phyloP scores from a whole-genome alignment of 1,140 invertebrate genomes.

The Drosophila pruinosa region DNA sequence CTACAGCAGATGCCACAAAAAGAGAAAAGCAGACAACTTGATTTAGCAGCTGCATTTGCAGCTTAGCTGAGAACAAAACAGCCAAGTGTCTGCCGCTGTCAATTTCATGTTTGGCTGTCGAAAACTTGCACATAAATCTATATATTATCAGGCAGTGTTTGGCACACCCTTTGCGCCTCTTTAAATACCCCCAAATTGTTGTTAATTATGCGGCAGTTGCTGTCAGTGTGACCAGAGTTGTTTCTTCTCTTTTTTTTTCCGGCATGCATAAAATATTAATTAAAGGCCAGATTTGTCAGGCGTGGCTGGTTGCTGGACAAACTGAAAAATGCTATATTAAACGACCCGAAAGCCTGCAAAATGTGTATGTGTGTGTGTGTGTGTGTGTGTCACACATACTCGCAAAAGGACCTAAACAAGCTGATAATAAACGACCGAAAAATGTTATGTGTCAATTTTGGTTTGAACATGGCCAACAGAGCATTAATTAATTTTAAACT shows the following conservation, averaged over 20 bases:
- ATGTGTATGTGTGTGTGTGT: neutral
- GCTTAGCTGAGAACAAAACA: conserved; percentile 2
- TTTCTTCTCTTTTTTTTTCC: conserved; percentile 8
- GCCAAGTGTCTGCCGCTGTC: conserved; percentile 5
- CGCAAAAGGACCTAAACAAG: conserved; percentile 3
- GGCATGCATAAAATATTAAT: conserved; percentile 77
- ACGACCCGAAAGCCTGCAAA: conserved; percentile 40
- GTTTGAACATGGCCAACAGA: conserved; percentile 39
- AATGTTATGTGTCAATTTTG: conserved; percentile 57
- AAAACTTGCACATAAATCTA: neutral
- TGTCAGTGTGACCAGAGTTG: conserved; percentile 37
- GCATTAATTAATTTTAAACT: conserved; percentile 66
- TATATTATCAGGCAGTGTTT: neutral
- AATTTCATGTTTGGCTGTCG: neutral
- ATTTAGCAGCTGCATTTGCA: conserved; percentile 33
- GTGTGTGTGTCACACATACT: neutral
- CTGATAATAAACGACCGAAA: conserved; percentile 29
- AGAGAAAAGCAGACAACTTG: conserved; percentile 50
- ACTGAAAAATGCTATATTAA: conserved; percentile 62
- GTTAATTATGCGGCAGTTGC: conserved; percentile 63
- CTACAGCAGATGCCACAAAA: conserved; percentile 38
- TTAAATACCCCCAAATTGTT: conserved; percentile 61
- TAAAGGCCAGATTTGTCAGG: conserved; percentile 69
- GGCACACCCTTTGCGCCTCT: conserved; percentile 20
- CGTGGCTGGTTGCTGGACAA: conserved; percentile 18